phyloP scores from a whole-genome alignment of 2,797 vertebrate genomes.

The Avahi laniger region DNA sequence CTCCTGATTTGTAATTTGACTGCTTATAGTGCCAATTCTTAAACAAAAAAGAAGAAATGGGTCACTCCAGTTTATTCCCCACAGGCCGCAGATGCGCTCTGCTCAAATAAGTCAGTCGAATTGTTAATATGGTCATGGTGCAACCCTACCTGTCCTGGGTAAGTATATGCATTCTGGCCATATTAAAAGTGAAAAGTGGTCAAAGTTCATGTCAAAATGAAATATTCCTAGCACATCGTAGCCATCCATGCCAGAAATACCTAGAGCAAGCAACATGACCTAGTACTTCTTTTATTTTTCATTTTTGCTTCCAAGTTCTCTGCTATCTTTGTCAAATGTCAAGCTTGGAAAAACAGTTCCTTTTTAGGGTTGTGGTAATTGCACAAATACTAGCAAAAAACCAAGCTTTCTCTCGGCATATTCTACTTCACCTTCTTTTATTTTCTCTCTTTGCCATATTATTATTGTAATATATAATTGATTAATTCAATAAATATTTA shows the following conservation, averaged over 20 bases:
- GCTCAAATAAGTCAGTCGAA: conserved; percentile 56
- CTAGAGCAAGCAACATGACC: conserved; percentile 12
- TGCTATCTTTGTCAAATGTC: conserved; percentile 38
- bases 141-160: conserved; percentile 50
- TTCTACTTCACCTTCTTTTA: neutral
- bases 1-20: conserved; percentile 54
- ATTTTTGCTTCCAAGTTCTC: conserved; percentile 40
- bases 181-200: conserved; percentile 68
- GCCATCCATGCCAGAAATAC: conserved; percentile 72
- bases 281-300: neutral
- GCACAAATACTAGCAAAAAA: neutral
- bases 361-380: neutral
- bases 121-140: neutral
- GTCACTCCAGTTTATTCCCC: conserved; percentile 56
- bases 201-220: conserved; percentile 76
- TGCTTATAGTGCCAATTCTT: conserved; percentile 76
- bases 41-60: conserved; percentile 76
- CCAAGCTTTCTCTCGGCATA: neutral
- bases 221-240: conserved; percentile 62
- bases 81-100: conserved; percentile 44
- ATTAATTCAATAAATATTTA: neutral
- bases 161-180: conserved; percentile 64
- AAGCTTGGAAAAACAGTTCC: conserved; percentile 37
- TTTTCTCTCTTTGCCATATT: neutral
- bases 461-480: neutral